Percentiles rank a stretch among this genome's conserved stretches.
These are phyloP conservation scores for Arnoldichthys spilopterus DNA, from an alignment of 2,797 vertebrate species.

Conservation along the genomic window DNA sequence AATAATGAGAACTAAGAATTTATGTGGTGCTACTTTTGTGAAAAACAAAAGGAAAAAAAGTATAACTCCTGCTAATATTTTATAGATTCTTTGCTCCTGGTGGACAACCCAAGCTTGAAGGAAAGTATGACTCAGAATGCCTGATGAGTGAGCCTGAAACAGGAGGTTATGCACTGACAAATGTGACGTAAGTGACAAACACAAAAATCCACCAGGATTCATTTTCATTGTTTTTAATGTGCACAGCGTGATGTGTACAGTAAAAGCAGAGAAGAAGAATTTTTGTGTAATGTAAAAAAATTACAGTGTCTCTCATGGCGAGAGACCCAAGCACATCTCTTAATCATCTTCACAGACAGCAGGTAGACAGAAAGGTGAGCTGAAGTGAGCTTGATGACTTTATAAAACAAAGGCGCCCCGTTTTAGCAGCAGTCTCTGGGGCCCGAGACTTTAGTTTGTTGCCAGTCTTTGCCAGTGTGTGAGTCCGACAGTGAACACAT, in stretches of 20 bases:
- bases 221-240: conserved; percentile 81
- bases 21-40: too few relatives aligned
- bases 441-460: conserved; percentile 53
- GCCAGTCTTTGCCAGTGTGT: conserved; percentile 60
- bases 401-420: conserved; percentile 44
- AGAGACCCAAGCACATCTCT: conserved; percentile 61
- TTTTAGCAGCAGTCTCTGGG: conserved; percentile 45
- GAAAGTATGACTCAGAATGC: too few relatives aligned
- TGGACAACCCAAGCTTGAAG: too few relatives aligned
- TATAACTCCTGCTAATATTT: not conserved
- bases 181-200: conserved; percentile 16
- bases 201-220: conserved; percentile 46
- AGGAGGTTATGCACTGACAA: too few relatives aligned
- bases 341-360: conserved; percentile 44
- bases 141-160: too few relatives aligned
- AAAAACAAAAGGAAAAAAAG: too few relatives aligned
- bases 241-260: conserved; percentile 79
- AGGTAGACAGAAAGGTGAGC: conserved; percentile 64
- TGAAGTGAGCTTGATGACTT: conserved; percentile 62
- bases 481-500: conserved; percentile 60
- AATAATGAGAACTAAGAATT: not conserved
- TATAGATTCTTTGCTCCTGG: too few relatives aligned
- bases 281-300: conserved; percentile 63
- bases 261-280: conserved; percentile 71
- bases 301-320: conserved; percentile 65